Conservation (phyloP, 92 coral and sea anemone genomes). For the Ricordea florida region DNA sequence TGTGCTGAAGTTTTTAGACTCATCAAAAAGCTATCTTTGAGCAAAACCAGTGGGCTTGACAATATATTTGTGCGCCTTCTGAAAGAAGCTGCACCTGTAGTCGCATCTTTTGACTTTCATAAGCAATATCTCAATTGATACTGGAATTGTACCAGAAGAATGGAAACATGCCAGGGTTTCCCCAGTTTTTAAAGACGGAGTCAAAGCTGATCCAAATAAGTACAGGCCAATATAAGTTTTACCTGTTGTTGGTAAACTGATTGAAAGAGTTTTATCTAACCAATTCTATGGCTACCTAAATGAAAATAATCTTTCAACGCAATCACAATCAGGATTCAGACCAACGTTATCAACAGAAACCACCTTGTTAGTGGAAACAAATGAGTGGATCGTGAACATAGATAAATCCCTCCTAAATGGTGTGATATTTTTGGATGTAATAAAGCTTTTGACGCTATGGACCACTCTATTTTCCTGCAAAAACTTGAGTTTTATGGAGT, state of each 20-base stretch:
- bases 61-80: background rate
- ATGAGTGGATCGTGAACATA: background rate
- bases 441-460: constrained; percentile 5
- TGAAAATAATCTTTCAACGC: background rate
- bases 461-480: background rate
- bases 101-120: background rate
- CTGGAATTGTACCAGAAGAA: constrained; percentile 6
- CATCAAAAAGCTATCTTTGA: too few species aligned
- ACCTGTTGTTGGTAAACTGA: background rate
- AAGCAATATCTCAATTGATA: constrained; percentile 10
- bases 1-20: too few species aligned
- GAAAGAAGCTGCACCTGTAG: background rate
- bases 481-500: background rate
- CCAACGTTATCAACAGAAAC: background rate
- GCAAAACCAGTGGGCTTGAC: background rate
- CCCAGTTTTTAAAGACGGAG: background rate
- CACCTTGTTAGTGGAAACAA: background rate
- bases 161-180: background rate
- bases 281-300: background rate
- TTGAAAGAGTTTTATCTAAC: background rate
- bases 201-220: constrained; percentile 5
- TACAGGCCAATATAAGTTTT: constrained; percentile 1
- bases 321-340: constrained; percentile 13
- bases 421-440: background rate
- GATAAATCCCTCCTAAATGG: background rate